Base-by-base conservation (phyloP, 2,888 invertebrate species). In the Torymus tubicola region DNA sequence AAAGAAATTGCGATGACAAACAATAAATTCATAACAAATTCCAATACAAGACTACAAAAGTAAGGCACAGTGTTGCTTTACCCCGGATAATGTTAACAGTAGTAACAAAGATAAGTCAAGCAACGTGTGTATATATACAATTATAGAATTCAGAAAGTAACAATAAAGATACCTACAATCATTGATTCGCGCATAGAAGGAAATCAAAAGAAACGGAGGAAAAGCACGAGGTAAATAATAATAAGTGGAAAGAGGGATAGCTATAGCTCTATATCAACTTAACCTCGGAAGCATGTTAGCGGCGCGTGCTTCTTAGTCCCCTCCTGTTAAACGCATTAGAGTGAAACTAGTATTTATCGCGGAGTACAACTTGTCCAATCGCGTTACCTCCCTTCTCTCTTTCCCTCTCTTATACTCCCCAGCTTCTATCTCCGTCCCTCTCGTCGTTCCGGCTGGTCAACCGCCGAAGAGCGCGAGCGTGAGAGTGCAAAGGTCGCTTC, bases 401-500 rank as follows among this genome's bases (percentile, higher is more conserved):
- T 8, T 42, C 42, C 42, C 42, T 42, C 42, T 42, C 42, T 42
- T 8, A 42, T 8, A 42, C 52, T 50, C 64, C 64, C 50, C 58
- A 65, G 50, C 50, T 2, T 10, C 8, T n/a, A 12, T 21, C 63
- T 76, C 63, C 1, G 8, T 70, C 77, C 4, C 55, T 50, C 57
- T 57, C 42, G 31, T 50, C 72, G 21, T 53, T 13, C 60, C 50
- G 67, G 52, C n/a, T 42, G 68, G 55, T 55, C 69, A 21, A 16
- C 72, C 58, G 63, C 55, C 76, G 50, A 68, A 55, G 81, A 82
- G 82, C 82, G 81, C 81, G 76, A 79, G 79, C 76, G 79, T 82
- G 42, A 31, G 81, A 82, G 82, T 83, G 81, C 81, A 79, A 79
- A 82, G 81, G 79, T 82, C 81, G 69, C 69, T 16, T 4, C 14